Evolutionary conservation across 1,140 invertebrate species (phyloP).

Genomic region (Apis laboriosa): DNA sequence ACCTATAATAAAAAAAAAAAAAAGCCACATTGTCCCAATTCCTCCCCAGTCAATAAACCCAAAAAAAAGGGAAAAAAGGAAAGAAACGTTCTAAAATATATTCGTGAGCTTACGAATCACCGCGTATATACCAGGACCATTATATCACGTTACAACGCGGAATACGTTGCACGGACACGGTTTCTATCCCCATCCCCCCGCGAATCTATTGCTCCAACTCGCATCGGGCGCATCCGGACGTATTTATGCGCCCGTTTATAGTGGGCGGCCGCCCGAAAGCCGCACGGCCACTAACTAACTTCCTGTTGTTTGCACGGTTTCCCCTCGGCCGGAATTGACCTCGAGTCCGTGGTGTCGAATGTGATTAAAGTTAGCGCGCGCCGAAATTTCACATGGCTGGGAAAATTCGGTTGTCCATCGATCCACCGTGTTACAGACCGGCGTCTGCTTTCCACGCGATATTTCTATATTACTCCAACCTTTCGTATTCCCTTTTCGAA

Average conservation of each 20-base stretch:
- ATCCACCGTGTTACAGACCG: too few species aligned
- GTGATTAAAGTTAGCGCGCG: conserved; percentile 48
- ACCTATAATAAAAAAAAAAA: too few species aligned
- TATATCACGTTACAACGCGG: conserved; percentile 36
- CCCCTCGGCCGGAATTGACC: conserved; percentile 39
- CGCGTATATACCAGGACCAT: background rate
- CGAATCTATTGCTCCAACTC: conserved; percentile 32
- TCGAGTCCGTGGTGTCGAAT: conserved; percentile 33
- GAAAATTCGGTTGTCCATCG: background rate
- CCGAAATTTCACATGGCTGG: background rate
- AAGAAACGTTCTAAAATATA: too few species aligned
- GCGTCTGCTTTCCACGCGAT: too few species aligned
- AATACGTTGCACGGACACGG: background rate
- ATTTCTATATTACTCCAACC: too few species aligned
- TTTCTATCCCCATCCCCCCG: background rate
- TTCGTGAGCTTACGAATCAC: too few species aligned
- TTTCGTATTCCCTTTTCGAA: too few species aligned
- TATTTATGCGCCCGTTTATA: conserved; percentile 53
- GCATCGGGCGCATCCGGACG: conserved; percentile 49
- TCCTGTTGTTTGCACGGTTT: conserved; percentile 50
- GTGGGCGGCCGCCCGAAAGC: conserved; percentile 39
- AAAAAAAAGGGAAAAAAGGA: too few species aligned
- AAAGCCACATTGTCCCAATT: too few species aligned
- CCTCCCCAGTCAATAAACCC: too few species aligned
- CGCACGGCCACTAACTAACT: conserved; percentile 45